Percentiles rank a stretch among this genome's conserved stretches.
Conservation (phyloP, 2,888 invertebrate genomes). For the Cotesia congregata region DNA sequence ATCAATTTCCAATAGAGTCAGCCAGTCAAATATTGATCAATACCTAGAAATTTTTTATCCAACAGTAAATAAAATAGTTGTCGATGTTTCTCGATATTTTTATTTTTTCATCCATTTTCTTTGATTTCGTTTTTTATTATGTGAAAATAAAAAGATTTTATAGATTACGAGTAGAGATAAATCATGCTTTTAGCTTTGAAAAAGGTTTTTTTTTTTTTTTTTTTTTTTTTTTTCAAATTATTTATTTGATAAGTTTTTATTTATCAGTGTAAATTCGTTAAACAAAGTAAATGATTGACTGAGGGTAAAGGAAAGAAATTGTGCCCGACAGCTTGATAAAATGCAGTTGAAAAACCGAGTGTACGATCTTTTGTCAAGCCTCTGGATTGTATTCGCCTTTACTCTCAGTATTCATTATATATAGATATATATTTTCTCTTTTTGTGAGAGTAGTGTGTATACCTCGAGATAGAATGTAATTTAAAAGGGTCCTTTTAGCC, state of each 20-base stretch:
- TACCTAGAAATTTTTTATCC: background rate
- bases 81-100: constrained; percentile 7
- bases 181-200: background rate
- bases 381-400: constrained; percentile 27
- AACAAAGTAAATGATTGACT: constrained; percentile 15
- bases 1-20: background rate
- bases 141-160: constrained; percentile 18
- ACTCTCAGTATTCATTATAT: background rate
- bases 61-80: background rate
- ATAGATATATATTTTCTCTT: constrained; percentile 14
- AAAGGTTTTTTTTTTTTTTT: background rate
- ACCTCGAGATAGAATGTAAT: constrained; percentile 39
- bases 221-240: background rate
- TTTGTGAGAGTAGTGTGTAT: background rate
- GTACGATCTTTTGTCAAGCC: constrained; percentile 42
- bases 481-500: constrained; percentile 42
- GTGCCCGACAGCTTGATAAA: constrained; percentile 31
- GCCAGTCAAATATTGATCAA: background rate
- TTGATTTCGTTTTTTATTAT: background rate
- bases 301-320: constrained; percentile 10
- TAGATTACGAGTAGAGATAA: background rate
- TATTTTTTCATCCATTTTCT: constrained; percentile 7
- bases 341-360: constrained; percentile 17
- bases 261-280: constrained; percentile 2
- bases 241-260: constrained; percentile 9